These are phyloP conservation scores for Listronotus bonariensis DNA, from an alignment of 1,140 invertebrate genomes.

Conservation along the genomic window DNA sequence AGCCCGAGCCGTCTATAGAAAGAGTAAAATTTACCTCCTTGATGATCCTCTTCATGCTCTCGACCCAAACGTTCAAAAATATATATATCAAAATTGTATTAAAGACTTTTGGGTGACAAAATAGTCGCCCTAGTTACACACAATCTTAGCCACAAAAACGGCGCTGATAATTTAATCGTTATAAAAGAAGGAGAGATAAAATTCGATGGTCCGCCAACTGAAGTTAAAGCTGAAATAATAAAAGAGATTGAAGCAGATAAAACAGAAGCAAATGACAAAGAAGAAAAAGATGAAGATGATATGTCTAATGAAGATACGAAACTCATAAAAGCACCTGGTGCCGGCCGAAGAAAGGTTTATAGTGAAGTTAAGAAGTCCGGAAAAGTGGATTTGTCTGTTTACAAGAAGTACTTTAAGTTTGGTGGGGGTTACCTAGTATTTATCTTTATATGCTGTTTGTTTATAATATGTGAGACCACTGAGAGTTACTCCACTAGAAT, in stretches of 20 bases:
- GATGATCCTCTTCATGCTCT: constrained; percentile 85
- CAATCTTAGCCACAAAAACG: constrained; percentile 60
- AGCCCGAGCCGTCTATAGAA: constrained; percentile 80
- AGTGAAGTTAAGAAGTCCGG: constrained; percentile 43
- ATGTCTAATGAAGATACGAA: constrained; percentile 21
- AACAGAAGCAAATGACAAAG: constrained; percentile 7
- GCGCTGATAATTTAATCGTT: constrained; percentile 39
- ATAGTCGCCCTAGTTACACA: constrained; percentile 76
- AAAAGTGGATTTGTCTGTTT: constrained; percentile 37
- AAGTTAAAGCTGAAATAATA: constrained; percentile 28
- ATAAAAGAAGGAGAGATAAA: constrained; percentile 35
- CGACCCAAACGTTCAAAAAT: constrained; percentile 78
- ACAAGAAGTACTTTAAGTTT: constrained; percentile 41
- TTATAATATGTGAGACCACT: constrained; percentile 20
- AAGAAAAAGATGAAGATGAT: constrained; percentile 19
- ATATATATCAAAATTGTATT: constrained; percentile 78
- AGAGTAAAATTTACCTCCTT: constrained; percentile 77
- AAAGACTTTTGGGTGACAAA: constrained; percentile 70
- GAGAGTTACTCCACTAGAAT: constrained; percentile 41
- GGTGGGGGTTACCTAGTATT: constrained; percentile 41
- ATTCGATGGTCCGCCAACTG: constrained; percentile 28
- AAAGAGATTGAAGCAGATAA: constrained; percentile 29
- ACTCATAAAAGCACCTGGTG: constrained; percentile 14
- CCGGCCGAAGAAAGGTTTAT: constrained; percentile 32
- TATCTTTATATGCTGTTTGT: constrained; percentile 19